Conservation (phyloP, 2,888 invertebrate species). For the Eretmocerus hayati region DNA sequence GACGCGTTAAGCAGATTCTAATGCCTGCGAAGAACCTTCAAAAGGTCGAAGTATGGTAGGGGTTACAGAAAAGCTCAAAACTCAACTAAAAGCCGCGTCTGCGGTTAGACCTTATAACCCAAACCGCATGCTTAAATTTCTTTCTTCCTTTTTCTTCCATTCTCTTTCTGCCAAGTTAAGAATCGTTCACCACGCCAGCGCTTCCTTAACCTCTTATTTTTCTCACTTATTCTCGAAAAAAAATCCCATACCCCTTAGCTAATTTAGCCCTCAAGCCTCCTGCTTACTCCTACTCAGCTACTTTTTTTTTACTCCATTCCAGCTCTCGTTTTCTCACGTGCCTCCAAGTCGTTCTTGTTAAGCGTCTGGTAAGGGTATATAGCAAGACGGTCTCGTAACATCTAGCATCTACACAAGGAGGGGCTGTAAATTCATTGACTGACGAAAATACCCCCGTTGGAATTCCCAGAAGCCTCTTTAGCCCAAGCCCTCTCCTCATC, state of each 20-base stretch:
- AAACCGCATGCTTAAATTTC: too few species aligned
- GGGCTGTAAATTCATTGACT: constrained; percentile 47
- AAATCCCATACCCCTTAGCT: too few species aligned
- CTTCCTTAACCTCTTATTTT: constrained; percentile 21
- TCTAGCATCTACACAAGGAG: constrained; percentile 30
- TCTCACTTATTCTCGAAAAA: constrained; percentile 33
- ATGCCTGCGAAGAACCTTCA: too few species aligned
- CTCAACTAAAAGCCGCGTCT: constrained; percentile 12
- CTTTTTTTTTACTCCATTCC: constrained; percentile 29
- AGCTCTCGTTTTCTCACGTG: constrained; percentile 35
- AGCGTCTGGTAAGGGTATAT: constrained; percentile 33
- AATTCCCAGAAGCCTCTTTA: constrained; percentile 35
- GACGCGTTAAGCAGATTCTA: too few species aligned
- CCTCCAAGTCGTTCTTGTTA: constrained; percentile 45
- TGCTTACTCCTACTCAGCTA: constrained; percentile 25
- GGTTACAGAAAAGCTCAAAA: too few species aligned
- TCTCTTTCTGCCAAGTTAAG: too few species aligned
- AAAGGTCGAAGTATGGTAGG: too few species aligned
- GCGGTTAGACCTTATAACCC: too few species aligned
- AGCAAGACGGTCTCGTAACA: too few species aligned
- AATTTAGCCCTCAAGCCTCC: constrained; percentile 45
- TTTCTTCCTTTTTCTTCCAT: too few species aligned
- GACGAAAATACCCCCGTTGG: constrained; percentile 37
- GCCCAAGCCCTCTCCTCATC: constrained; percentile 15
- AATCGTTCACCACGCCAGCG: too few species aligned